A percentile compares a stretch with the other conserved stretches of the same genome.
These are phyloP conservation scores for Chaetoderma sp. DNA, from an alignment of 2,888 invertebrate species.

Conservation along the genomic window DNA sequence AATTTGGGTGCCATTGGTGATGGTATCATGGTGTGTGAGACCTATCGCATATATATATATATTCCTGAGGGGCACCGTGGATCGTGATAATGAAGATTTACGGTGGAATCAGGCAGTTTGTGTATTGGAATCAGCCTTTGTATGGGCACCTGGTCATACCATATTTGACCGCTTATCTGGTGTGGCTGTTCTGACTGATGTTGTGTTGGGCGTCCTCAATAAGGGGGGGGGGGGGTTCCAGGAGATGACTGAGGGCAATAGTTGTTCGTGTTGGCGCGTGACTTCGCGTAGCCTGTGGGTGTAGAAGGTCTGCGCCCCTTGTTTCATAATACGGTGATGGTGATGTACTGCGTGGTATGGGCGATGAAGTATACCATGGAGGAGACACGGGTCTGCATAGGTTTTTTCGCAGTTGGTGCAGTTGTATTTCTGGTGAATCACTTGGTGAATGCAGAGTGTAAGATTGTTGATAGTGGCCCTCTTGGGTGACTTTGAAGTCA, in stretches of 20 bases:
- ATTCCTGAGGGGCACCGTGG: neutral
- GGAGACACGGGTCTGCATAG: too few relatives aligned
- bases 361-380: too few relatives aligned
- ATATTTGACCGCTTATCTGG: too few relatives aligned
- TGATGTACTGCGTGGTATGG: neutral
- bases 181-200: too few relatives aligned
- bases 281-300: too few relatives aligned
- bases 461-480: neutral
- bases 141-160: neutral
- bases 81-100: neutral
- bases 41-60: too few relatives aligned
- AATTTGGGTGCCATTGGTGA: too few relatives aligned
- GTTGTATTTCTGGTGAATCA: neutral
- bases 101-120: neutral
- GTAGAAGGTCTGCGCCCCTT: too few relatives aligned
- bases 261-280: too few relatives aligned
- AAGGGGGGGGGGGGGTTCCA: neutral
- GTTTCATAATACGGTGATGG: too few relatives aligned
- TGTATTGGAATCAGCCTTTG: neutral
- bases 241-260: neutral
- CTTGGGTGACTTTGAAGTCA: too few relatives aligned
- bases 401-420: constrained; percentile 1
- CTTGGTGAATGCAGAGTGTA: neutral
- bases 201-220: too few relatives aligned
- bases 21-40: neutral